phyloP scores from a whole-genome alignment of 2,888 invertebrate genomes.

The Labia minor region DNA sequence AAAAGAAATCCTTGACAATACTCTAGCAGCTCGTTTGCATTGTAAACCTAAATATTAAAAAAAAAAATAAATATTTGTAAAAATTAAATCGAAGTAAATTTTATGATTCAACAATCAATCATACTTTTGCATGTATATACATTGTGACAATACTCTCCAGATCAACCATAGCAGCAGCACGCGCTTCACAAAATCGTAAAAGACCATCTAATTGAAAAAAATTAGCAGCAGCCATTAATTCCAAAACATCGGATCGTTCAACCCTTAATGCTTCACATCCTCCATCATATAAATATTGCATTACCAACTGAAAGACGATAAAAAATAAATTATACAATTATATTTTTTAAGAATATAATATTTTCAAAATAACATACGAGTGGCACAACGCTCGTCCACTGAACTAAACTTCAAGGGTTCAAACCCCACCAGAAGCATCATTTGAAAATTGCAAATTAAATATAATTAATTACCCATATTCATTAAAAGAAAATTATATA shows the following conservation, averaged over 20 bases:
- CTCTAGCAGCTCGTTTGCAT: constrained; percentile 72
- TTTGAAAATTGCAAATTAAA: too few species aligned
- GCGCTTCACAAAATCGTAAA: constrained; percentile 71
- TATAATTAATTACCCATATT: too few species aligned
- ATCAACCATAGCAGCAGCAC: constrained; percentile 73
- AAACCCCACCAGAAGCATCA: too few species aligned
- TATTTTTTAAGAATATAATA: background rate
- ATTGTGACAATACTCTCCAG: constrained; percentile 83
- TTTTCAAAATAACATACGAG: too few species aligned
- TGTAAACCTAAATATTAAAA: constrained; percentile 57
- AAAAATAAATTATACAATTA: constrained; percentile 15
- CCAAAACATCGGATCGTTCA: constrained; percentile 68
- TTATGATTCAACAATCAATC: too few species aligned
- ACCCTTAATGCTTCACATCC: constrained; percentile 69
- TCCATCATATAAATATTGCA: constrained; percentile 87
- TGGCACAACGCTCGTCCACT: too few species aligned
- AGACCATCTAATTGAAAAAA: constrained; percentile 82
- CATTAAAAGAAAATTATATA: too few species aligned
- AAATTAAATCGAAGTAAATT: background rate
- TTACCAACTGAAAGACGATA: constrained; percentile 63
- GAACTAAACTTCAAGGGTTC: too few species aligned
- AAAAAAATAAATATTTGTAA: background rate
- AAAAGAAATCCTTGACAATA: constrained; percentile 83
- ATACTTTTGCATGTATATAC: constrained; percentile 84
- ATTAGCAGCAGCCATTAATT: constrained; percentile 82